These are phyloP conservation scores for Cephalopterus ornatus DNA, from an alignment of 2,113 vertebrate species.

Conservation along the genomic window DNA sequence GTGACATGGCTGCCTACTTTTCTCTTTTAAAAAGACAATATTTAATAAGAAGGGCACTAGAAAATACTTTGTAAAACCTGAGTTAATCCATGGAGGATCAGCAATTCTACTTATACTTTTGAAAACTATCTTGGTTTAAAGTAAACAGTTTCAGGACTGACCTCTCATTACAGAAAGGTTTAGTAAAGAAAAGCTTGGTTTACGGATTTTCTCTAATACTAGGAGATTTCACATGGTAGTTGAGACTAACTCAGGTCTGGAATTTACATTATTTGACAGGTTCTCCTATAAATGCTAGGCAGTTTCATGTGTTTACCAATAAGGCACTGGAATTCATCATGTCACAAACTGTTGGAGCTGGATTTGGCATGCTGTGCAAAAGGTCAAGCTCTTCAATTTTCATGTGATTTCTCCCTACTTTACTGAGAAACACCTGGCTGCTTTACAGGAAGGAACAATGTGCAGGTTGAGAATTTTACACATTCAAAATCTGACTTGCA, in stretches of 20 bases:
- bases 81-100: background rate
- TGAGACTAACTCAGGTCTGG: background rate
- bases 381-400: conserved; percentile 4
- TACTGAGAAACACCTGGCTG: background rate
- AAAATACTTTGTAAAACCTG: background rate
- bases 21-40: background rate
- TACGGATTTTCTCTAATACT: background rate
- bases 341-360: background rate
- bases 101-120: background rate
- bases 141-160: background rate
- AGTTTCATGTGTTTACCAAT: background rate
- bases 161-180: background rate
- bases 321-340: background rate
- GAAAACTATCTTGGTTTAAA: background rate
- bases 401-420: background rate
- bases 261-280: conserved; percentile 4
- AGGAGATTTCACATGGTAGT: background rate
- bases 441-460: background rate
- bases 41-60: background rate
- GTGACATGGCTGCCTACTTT: background rate
- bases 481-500: background rate
- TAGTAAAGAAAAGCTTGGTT: background rate
- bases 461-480: background rate
- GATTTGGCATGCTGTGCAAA: background rate
- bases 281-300: background rate